phyloP scores from a whole-genome alignment of 2,888 invertebrate species.

The Digitonthophagus gazella region DNA sequence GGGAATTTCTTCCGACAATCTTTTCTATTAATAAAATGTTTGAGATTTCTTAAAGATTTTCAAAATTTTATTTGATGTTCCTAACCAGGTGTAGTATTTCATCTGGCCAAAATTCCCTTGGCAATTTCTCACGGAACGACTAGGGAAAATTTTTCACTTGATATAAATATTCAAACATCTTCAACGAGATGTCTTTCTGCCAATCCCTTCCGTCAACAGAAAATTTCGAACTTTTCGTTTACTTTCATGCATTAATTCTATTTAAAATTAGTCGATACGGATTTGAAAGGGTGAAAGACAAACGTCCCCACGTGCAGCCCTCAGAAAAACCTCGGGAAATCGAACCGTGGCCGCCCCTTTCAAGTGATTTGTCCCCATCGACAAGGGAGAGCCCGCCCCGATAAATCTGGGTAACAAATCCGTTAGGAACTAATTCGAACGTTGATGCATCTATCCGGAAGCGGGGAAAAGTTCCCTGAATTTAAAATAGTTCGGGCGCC shows the following conservation, averaged over 20 bases:
- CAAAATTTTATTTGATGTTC: no score
- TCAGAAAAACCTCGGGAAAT: background rate
- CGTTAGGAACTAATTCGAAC: slow-evolving; percentile 15
- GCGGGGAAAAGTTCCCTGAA: slow-evolving; percentile 8
- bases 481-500: slow-evolving; percentile 12
- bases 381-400: slow-evolving; percentile 2
- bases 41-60: no score
- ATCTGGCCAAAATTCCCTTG: background rate
- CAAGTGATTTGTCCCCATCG: background rate
- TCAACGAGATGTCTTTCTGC: background rate
- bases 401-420: slow-evolving; percentile 13
- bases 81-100: background rate
- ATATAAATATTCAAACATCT: slow-evolving; percentile 17
- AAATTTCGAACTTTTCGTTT: background rate
- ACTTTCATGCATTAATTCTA: background rate
- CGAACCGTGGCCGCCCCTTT: background rate
- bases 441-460: slow-evolving; percentile 12
- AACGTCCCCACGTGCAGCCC: background rate
- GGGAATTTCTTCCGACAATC: no score
- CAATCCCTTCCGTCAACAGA: slow-evolving; percentile 1
- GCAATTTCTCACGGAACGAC: background rate
- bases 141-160: slow-evolving; percentile 10
- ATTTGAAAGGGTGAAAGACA: background rate
- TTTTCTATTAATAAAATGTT: no score
- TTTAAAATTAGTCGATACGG: background rate